Conservation (phyloP, 1,140 invertebrate species). For the Ips typographus region DNA sequence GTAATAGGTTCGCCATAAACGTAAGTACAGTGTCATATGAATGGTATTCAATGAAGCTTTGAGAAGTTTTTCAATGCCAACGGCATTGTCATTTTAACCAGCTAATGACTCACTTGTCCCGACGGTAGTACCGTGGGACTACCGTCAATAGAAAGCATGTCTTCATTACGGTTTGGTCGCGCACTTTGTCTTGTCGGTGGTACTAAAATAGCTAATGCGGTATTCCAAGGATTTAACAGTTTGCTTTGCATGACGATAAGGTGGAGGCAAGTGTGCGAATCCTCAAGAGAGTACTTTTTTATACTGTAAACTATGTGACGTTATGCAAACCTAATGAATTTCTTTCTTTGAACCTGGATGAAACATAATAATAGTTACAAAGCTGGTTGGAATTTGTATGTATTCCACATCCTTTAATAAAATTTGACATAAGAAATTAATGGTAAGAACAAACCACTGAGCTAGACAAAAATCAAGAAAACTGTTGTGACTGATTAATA, state of each 20-base stretch:
- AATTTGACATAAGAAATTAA: too few species aligned
- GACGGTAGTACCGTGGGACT: constrained; percentile 22
- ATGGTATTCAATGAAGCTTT: constrained; percentile 15
- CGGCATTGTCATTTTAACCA: constrained; percentile 21
- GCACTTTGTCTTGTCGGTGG: constrained; percentile 13
- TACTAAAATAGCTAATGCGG: constrained; percentile 4
- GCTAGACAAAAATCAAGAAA: too few species aligned
- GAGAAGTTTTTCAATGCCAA: constrained; percentile 19
- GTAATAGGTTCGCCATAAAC: not conserved
- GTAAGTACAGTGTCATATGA: constrained; percentile 10
- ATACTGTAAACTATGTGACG: too few species aligned
- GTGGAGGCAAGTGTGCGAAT: not conserved
- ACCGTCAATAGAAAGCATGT: constrained; percentile 12
- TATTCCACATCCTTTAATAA: too few species aligned
- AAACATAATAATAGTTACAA: too few species aligned
- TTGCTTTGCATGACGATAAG: not conserved
- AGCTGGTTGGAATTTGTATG: too few species aligned
- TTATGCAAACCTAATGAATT: too few species aligned
- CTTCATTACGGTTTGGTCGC: constrained; percentile 19
- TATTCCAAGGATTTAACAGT: constrained; percentile 15
- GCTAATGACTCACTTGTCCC: constrained; percentile 27
- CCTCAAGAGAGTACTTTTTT: not conserved
- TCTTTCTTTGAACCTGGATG: too few species aligned
- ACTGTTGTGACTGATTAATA: too few species aligned
- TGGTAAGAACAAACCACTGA: too few species aligned